Conservation (phyloP, 2,113 vertebrate genomes). For the Apteryx owenii region DNA sequence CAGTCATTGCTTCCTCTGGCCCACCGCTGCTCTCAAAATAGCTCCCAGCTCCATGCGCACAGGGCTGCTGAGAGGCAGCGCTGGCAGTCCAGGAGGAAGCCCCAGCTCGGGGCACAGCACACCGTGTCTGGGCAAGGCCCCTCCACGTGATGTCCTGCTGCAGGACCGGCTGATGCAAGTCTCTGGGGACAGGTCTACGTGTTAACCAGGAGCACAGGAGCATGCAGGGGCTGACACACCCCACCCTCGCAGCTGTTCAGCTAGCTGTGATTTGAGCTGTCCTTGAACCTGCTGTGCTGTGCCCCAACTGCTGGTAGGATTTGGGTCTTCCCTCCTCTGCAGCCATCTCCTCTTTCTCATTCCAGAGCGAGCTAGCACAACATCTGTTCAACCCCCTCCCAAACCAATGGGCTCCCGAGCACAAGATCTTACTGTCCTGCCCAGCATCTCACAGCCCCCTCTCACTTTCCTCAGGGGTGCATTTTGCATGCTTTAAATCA, state of each 20-base stretch:
- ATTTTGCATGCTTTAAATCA: background rate
- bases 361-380: background rate
- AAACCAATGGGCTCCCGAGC: background rate
- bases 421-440: background rate
- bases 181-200: background rate
- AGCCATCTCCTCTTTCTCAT: rapidly evolving
- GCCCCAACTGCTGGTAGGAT: background rate
- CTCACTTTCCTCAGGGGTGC: background rate
- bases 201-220: background rate
- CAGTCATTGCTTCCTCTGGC: too few species aligned
- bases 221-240: background rate
- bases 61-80: background rate
- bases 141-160: background rate
- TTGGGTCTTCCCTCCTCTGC: rapidly evolving
- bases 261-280: background rate
- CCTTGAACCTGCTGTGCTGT: background rate
- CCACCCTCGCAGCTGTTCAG: background rate
- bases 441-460: background rate
- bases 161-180: background rate
- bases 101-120: background rate
- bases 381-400: background rate
- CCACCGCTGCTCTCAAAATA: background rate
- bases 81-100: background rate
- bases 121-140: background rate
- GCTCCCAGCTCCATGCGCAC: background rate